Conservation (phyloP, 2,797 vertebrate species). For the Synanceia verrucosa region DNA sequence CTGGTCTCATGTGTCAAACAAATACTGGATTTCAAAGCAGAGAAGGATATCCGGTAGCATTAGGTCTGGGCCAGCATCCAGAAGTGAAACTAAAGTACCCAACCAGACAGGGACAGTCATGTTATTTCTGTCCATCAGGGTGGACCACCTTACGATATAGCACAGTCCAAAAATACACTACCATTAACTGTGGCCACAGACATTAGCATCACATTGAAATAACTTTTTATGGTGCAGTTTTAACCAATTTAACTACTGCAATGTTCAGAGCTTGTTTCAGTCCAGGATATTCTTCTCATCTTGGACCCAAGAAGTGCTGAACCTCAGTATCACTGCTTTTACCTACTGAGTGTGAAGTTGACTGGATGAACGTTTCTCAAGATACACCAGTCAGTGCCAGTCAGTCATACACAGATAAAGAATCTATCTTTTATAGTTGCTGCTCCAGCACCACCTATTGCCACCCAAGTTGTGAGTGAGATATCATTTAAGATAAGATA, state of each 20-base stretch:
- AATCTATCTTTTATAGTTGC: no score
- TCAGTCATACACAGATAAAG: no score
- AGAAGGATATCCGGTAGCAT: constrained; percentile 34
- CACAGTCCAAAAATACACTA: constrained; percentile 1
- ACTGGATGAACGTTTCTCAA: no score
- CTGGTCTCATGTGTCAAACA: constrained; percentile 42
- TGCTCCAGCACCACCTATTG: no score
- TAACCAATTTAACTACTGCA: background rate
- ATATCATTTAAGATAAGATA: no score
- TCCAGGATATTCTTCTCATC: no score
- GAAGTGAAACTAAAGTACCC: constrained; percentile 21
- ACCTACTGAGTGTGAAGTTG: no score
- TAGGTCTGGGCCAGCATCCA: constrained; percentile 27
- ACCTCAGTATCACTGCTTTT: no score
- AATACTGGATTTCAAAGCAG: constrained; percentile 42
- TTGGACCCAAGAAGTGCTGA: no score
- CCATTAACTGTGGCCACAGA: constrained; percentile 1
- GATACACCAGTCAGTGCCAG: no score
- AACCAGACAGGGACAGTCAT: constrained; percentile 11
- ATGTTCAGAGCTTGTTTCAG: no score
- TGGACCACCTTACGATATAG: background rate
- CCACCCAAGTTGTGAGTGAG: no score
- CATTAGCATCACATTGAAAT: background rate
- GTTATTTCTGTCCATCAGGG: constrained; percentile 20
- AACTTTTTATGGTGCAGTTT: background rate